phyloP scores from a whole-genome alignment of 2,888 invertebrate genomes.

The Cyclophora albipunctata region DNA sequence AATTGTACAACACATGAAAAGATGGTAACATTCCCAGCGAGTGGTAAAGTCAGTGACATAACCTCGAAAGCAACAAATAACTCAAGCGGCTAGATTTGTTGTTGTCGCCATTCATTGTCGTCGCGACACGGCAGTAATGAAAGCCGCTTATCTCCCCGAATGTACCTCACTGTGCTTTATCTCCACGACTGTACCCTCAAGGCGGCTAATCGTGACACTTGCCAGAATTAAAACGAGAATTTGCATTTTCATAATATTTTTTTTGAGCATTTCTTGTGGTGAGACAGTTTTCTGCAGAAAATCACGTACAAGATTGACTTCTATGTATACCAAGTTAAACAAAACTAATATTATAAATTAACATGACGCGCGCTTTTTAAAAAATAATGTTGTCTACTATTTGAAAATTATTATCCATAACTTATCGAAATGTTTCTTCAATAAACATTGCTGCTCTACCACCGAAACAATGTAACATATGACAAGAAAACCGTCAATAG shows the following conservation, averaged over 20 bases:
- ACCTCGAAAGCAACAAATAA: conserved; percentile 53
- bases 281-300: no score
- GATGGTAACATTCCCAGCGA: conserved; percentile 11
- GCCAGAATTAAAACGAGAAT: conserved; percentile 16
- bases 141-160: conserved; percentile 54
- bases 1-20: background rate
- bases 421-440: no score
- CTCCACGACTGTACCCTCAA: conserved; percentile 35
- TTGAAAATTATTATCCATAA: no score
- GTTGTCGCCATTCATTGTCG: conserved; percentile 53
- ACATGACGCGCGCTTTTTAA: no score
- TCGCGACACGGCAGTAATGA: conserved; percentile 57
- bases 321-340: no score
- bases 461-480: no score
- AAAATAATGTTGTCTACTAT: no score
- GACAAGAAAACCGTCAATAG: no score
- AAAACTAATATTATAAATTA: no score
- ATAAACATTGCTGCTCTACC: no score
- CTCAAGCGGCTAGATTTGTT: conserved; percentile 50
- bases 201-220: conserved; percentile 33
- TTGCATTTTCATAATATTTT: conserved; percentile 18
- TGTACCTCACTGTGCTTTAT: conserved; percentile 45
- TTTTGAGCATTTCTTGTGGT: background rate
- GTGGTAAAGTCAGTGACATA: conserved; percentile 37
- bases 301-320: no score